Base-by-base conservation (phyloP, 92 coral and sea anemone species). In the Muricea muricata region DNA sequence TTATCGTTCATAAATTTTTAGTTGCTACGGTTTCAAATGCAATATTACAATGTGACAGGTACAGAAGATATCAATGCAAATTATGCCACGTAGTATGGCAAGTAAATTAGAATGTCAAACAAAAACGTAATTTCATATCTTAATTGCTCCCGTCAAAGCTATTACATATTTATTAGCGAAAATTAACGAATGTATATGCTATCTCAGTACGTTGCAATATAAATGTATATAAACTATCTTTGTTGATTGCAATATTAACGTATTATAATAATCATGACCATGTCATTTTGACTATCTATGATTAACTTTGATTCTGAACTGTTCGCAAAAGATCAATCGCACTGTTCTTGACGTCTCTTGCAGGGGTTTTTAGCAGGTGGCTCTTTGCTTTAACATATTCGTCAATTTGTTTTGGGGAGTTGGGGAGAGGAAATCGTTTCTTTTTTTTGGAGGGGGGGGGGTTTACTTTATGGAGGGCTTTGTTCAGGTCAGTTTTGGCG, bases 401-500 rank as follows among this genome's bases (percentile, higher is more conserved):
- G 42, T 4, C 4, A 37, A 4, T 37, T 37, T 37, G 42, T n/a
- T n/a, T n/a, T n/a, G n/a, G n/a, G 50, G 4, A 17, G 14, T 17
- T 3, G 50, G 12, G 8, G 12, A 45, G 12, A 8, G 14, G 50
- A 45, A 45, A 9, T 9, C 50, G 50, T 1, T 45, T 45, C n/a
- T n/a, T n/a, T n/a, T n/a, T n/a, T n/a, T n/a, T n/a, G n/a, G n/a
- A n/a, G n/a, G n/a, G n/a, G n/a, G n/a, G n/a, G n/a, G n/a, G n/a
- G n/a, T n/a, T n/a, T n/a, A n/a, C n/a, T n/a, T n/a, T n/a, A n/a
- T 80, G 63, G 7, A 80, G 31, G 10, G 41, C 75, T 63, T 41
- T 80, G 42, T 80, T 63, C 37, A 80, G 73, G 18, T 28, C 73
- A 63, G 12, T 80, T 32, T 80, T 80, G 46, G 85, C 75, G 58